A percentile compares a stretch with the other conserved stretches of the same genome.
phyloP scores from a whole-genome alignment of 2,888 invertebrate species.

The Elaeidobius kamerunicus region DNA sequence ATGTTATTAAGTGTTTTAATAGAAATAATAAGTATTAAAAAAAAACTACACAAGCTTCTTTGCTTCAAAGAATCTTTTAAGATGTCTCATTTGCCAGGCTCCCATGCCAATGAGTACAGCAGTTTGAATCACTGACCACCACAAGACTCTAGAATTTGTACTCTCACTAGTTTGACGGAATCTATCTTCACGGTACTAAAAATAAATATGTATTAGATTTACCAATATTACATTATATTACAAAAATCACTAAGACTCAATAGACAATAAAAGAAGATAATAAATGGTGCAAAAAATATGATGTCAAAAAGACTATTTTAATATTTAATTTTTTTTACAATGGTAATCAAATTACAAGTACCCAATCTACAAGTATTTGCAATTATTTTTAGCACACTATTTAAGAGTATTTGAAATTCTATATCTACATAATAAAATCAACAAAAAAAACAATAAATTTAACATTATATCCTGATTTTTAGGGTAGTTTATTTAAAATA shows the following conservation, averaged over 20 bases:
- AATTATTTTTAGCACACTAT: too few relatives aligned
- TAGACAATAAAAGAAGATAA: too few relatives aligned
- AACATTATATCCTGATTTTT: too few relatives aligned
- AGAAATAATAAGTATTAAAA: background rate
- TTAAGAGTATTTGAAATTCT: too few relatives aligned
- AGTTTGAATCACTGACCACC: slow-evolving; percentile 96
- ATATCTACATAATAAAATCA: too few relatives aligned
- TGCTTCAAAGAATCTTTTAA: slow-evolving; percentile 99
- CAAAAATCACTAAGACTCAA: too few relatives aligned
- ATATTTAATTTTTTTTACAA: too few relatives aligned
- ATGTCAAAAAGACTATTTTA: background rate
- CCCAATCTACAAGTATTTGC: too few relatives aligned
- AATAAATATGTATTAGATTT: slow-evolving; percentile 30
- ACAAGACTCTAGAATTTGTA: slow-evolving; percentile 90
- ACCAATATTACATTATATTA: background rate
- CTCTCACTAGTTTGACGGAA: slow-evolving; percentile 98
- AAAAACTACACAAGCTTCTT: slow-evolving; percentile 89
- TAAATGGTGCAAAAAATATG: too few relatives aligned
- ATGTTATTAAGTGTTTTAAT: background rate
- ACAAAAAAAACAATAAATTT: too few relatives aligned
- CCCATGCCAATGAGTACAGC: slow-evolving; percentile 89
- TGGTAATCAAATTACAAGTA: too few relatives aligned
- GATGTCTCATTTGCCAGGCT: slow-evolving; percentile 98
- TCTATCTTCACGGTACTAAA: slow-evolving; percentile 93
- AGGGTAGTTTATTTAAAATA: too few relatives aligned